A percentile compares a stretch with the other conserved stretches of the same genome.
Conservation (phyloP, 1,140 invertebrate genomes). For the Drosophila trapezifrons region DNA sequence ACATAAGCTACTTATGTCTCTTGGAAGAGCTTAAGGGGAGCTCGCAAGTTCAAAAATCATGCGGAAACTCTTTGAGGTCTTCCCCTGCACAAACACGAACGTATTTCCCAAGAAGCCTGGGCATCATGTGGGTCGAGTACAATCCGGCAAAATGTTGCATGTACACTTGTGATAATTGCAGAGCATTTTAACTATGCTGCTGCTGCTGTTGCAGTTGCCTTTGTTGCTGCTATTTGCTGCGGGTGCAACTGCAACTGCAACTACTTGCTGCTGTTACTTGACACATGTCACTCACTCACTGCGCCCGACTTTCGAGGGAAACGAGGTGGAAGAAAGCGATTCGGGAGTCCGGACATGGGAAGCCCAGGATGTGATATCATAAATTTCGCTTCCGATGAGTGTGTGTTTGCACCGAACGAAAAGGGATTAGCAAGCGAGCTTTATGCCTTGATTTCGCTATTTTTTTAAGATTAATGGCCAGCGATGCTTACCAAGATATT, state of each 20-base stretch:
- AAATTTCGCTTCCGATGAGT: conserved; percentile 38
- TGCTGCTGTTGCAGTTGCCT: conserved; percentile 15
- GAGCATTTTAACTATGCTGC: conserved; percentile 69
- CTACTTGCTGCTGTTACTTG: conserved; percentile 66
- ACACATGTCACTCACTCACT: conserved; percentile 73
- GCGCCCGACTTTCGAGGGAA: conserved; percentile 46
- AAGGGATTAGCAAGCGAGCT: neutral
- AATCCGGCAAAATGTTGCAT: conserved; percentile 8
- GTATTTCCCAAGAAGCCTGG: conserved; percentile 6
- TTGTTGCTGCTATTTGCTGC: conserved; percentile 42
- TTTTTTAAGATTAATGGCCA: neutral
- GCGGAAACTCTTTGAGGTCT: conserved; percentile 1
- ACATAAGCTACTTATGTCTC: conserved; percentile 38
- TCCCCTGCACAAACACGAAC: neutral
- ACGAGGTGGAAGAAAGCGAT: conserved; percentile 1
- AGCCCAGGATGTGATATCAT: conserved; percentile 30
- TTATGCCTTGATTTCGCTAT: too few relatives aligned
- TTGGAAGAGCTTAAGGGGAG: neutral
- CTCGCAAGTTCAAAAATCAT: conserved; percentile 4
- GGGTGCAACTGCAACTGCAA: conserved; percentile 30
- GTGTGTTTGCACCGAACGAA: conserved; percentile 14
- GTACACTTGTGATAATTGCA: conserved; percentile 75
- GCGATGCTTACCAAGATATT: neutral
- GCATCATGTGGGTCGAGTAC: conserved; percentile 46
- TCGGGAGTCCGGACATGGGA: neutral